Evolutionary conservation across 2,113 vertebrate species (phyloP).

Genomic region (Upupa epops): DNA sequence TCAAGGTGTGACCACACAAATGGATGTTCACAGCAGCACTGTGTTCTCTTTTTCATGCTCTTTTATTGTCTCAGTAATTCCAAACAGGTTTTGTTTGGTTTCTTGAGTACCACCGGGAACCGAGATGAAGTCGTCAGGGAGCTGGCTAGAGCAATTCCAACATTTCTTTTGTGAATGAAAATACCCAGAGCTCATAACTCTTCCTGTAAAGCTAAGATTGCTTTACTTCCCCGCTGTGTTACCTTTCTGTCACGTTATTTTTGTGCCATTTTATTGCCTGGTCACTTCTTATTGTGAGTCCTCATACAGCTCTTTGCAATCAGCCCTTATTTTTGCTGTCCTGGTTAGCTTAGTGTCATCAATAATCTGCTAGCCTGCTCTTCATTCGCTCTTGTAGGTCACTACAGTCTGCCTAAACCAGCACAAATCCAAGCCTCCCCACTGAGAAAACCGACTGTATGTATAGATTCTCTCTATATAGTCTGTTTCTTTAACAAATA

Average conservation of each 20-base stretch:
- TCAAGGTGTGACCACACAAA: neutral
- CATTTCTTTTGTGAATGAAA: neutral
- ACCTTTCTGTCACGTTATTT: neutral
- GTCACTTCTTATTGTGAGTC: neutral
- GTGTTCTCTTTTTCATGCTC: neutral
- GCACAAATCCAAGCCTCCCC: neutral
- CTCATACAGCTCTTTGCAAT: neutral
- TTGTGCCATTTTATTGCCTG: neutral
- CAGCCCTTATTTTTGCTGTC: neutral
- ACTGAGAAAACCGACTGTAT: neutral
- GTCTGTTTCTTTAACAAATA: no score
- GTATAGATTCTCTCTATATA: neutral
- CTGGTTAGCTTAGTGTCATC: neutral
- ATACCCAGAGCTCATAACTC: neutral
- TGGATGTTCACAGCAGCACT: neutral
- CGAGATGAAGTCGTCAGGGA: neutral
- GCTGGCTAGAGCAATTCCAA: neutral
- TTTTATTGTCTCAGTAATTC: neutral
- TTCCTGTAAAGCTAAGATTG: neutral
- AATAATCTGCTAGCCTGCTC: neutral
- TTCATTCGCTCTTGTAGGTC: neutral
- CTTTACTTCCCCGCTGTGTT: neutral
- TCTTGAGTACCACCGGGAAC: neutral
- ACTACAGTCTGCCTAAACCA: neutral
- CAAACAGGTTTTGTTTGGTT: neutral